Conservation (phyloP, 2,888 invertebrate species). For the Coelopa pilipes region DNA sequence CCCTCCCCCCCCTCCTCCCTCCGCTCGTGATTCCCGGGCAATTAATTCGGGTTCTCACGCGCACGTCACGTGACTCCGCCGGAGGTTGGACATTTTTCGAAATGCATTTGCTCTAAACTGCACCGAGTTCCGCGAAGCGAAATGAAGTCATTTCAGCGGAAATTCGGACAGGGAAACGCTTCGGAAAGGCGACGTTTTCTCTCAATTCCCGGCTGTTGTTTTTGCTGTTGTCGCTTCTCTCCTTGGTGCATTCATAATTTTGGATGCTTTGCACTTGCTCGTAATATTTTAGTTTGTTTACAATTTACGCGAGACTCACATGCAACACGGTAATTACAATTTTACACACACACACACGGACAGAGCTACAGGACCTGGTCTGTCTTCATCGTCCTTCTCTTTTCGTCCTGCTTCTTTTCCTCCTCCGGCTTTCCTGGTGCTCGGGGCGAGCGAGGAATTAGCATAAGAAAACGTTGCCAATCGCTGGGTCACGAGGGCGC, state of each 20-base stretch:
- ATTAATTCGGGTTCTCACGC: no score
- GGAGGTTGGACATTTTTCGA: no score
- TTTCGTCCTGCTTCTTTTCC: neutral
- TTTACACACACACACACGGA: neutral
- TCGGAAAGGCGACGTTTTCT: neutral
- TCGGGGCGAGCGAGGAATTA: slow-evolving; percentile 19
- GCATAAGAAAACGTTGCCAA: slow-evolving; percentile 25
- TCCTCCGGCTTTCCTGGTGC: neutral
- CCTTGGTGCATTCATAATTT: slow-evolving; percentile 12
- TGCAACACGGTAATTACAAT: slow-evolving; percentile 21
- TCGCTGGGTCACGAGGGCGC: neutral
- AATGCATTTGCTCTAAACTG: no score
- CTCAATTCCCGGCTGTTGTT: neutral
- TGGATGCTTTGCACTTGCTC: slow-evolving; percentile 4
- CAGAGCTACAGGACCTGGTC: neutral
- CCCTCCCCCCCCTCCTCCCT: no score
- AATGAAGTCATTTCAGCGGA: no score
- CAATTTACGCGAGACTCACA: slow-evolving; percentile 26
- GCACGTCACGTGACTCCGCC: no score
- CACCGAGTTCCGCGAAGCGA: no score
- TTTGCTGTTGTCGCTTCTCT: neutral
- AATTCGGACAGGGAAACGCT: no score
- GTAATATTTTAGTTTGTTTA: slow-evolving; percentile 5
- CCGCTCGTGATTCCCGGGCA: no score
- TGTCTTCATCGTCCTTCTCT: neutral